These are phyloP conservation scores for Eupristina koningsbergeri DNA, from an alignment of 1,140 invertebrate species.

Conservation along the genomic window DNA sequence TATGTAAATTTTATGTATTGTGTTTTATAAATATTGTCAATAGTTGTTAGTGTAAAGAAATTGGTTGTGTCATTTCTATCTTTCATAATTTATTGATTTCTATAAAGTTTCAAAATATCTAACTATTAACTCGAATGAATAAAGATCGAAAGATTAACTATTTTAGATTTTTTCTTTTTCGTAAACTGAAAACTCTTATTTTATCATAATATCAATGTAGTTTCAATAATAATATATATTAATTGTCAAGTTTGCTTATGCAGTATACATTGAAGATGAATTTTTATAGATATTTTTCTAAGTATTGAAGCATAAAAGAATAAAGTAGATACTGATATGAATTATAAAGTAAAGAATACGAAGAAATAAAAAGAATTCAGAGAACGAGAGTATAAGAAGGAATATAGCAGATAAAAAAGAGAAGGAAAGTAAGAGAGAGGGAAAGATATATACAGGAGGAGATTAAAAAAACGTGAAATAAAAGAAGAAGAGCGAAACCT, in stretches of 20 bases:
- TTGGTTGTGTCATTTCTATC: neutral
- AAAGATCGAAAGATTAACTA: neutral
- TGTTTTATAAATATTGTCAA: neutral
- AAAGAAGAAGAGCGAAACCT: constrained; percentile 39
- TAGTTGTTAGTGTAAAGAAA: neutral
- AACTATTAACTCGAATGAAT: neutral
- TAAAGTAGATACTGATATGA: constrained; percentile 31
- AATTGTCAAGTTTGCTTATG: too few species aligned
- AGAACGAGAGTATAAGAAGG: constrained; percentile 33
- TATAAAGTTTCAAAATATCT: neutral
- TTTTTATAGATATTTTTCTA: constrained; percentile 23
- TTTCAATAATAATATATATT: neutral
- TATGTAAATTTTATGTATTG: constrained; percentile 6
- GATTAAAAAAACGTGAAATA: constrained; percentile 16
- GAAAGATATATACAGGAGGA: constrained; percentile 21
- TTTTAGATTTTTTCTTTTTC: neutral
- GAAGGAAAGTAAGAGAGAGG: neutral
- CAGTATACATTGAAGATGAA: constrained; percentile 6
- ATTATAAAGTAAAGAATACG: constrained; percentile 34
- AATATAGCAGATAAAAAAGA: neutral
- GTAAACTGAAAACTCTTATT: neutral
- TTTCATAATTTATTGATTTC: constrained; percentile 1
- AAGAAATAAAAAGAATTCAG: constrained; percentile 11
- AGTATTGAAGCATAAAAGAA: constrained; percentile 19
- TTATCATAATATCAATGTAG: neutral